Base-by-base conservation (phyloP, 2,797 vertebrate genomes). In the Pterois miles region DNA sequence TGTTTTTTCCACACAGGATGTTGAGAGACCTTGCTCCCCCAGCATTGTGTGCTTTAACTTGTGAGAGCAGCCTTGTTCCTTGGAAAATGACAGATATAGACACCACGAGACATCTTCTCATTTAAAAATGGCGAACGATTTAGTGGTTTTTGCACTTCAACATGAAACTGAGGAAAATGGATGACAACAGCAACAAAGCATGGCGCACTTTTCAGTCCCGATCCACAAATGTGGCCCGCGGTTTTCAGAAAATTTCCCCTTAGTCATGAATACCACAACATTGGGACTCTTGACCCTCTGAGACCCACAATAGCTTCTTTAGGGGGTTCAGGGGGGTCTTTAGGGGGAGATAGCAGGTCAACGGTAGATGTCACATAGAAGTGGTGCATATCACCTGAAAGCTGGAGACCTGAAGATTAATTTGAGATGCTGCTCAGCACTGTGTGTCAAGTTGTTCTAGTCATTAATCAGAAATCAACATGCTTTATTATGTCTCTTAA, bases 31-130 rank as follows among this genome's bases (percentile, higher is more conserved):
- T 62, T 62, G 52, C 53, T 64, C 56, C 56, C 62, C 14, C 7
- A 65, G 56, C 48, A 31, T 60, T 43, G 22, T 48, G 4, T 27
- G 23, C 11, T 67, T 12, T 5, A 54, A 54, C 50, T 25, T 74
- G 12, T 18, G n/a, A 43, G 29, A 29, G 14, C 14, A 1, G 22
- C 31, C 22, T 3, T 0, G 64, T 70, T 81, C 43, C n/a, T 20
- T 27, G 64, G 76, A 85, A 80, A 80, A 14, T 7, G 34, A 57
- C 56, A 56, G 8, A 76, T 84, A 83, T 78, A 84, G 57, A 77
- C 13, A 1, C 48, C 33, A 43, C 18, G 23, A 40, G 43, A 34
- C 11, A 8, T 23, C 16, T 22, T 59, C 53, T 63, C 1, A 7
- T 57, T 74, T 10, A 25, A 52, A 74, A 40, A 36, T 46, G 11